Percentiles rank a stretch among this genome's conserved stretches.
Conservation (phyloP, 2,113 vertebrate genomes). For the Tetrao urogallus region DNA sequence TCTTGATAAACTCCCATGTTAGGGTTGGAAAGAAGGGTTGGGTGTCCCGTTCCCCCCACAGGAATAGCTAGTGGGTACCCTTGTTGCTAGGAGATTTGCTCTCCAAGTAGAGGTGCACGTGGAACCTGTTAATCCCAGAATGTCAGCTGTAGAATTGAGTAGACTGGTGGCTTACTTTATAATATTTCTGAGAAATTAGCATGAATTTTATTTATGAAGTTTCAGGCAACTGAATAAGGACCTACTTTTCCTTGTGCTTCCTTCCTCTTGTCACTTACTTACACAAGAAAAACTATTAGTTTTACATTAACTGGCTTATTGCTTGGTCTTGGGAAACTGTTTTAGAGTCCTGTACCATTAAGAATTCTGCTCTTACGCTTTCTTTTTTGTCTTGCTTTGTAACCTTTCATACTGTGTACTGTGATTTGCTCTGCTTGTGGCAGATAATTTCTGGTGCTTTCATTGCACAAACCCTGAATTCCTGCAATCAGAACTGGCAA, state of each 20-base stretch:
- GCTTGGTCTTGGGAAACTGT: background rate
- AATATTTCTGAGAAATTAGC: background rate
- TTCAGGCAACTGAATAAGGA: background rate
- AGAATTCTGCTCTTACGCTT: background rate
- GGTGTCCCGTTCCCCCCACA: background rate
- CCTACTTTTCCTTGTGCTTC: background rate
- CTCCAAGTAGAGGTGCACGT: fast-evolving
- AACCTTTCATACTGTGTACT: background rate
- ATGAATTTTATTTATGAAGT: background rate
- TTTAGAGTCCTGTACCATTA: background rate
- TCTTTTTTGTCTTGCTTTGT: background rate
- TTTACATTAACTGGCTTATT: background rate
- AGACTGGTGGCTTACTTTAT: background rate
- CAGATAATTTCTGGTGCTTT: background rate
- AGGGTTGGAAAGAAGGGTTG: background rate
- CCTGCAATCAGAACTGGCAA: background rate
- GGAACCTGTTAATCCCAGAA: background rate
- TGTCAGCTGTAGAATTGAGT: background rate
- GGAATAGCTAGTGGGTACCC: background rate
- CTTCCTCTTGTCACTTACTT: background rate
- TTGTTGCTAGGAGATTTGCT: background rate
- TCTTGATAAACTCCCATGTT: background rate
- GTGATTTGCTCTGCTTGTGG: background rate
- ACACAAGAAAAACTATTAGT: background rate
- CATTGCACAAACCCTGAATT: background rate